Evolutionary conservation across 2,113 vertebrate genomes (phyloP).

Genomic region (Meriones unguiculatus): DNA sequence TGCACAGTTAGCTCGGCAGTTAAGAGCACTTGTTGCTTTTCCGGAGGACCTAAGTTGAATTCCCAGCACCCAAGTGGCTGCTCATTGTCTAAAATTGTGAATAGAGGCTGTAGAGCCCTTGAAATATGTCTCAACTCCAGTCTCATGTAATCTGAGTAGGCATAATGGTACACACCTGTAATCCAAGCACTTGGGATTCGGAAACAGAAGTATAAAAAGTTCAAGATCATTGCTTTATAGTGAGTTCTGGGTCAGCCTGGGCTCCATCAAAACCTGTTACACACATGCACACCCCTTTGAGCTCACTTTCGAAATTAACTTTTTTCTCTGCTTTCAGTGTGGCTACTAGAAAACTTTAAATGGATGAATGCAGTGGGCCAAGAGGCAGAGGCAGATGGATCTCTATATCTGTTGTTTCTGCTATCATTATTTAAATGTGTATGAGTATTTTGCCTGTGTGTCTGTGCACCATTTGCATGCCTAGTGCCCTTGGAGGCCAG

Average conservation of each 20-base stretch:
- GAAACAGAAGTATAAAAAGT: not conserved
- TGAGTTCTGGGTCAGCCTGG: not conserved
- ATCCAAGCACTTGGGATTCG: not conserved
- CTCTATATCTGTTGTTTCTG: not conserved
- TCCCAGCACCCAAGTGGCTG: not conserved
- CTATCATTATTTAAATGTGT: not conserved
- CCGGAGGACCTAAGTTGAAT: not conserved
- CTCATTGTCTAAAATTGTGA: not conserved
- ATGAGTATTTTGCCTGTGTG: not conserved
- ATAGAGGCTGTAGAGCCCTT: not conserved
- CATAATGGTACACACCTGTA: not conserved
- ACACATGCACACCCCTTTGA: not conserved
- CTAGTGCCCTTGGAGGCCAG: not conserved
- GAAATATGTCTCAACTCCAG: not conserved
- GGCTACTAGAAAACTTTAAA: not conserved
- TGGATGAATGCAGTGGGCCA: not conserved
- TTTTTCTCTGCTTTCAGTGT: constrained; percentile 45
- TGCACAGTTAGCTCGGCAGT: not conserved
- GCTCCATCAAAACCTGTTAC: not conserved
- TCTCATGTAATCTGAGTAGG: not conserved
- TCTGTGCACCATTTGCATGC: not conserved
- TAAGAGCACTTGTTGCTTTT: not conserved
- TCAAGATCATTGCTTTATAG: not conserved
- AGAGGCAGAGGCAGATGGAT: not conserved
- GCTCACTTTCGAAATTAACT: not conserved